Conservation (phyloP, 92 coral and sea anemone species). For the Umimayanthus kanabou region DNA sequence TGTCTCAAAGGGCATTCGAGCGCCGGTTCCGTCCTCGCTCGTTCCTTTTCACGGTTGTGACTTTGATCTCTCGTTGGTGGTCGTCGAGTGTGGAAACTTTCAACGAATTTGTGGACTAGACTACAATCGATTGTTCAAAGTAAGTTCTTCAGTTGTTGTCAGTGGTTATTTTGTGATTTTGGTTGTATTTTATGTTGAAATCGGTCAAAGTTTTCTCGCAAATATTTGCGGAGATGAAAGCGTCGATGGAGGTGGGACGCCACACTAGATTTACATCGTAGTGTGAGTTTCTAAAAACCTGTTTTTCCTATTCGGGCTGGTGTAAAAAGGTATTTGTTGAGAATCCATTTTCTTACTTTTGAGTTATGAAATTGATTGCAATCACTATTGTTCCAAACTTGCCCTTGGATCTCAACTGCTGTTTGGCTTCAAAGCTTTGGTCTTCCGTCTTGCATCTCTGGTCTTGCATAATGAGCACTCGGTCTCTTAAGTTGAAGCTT, state of each 20-base stretch:
- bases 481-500: background rate
- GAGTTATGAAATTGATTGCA: background rate
- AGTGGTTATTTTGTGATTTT: background rate
- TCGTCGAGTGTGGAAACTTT: background rate
- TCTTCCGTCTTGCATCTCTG: background rate
- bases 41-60: constrained; percentile 54
- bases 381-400: background rate
- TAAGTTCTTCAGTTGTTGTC: constrained; percentile 7
- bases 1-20: constrained; percentile 46
- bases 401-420: background rate
- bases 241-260: constrained; percentile 46
- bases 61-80: constrained; percentile 15
- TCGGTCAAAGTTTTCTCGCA: background rate
- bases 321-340: background rate
- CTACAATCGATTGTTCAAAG: constrained; percentile 14
- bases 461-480: background rate
- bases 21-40: constrained; percentile 35
- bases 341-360: background rate
- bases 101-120: constrained; percentile 4
- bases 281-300: constrained; percentile 5
- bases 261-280: background rate
- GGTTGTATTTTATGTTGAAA: background rate
- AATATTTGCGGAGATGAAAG: constrained; percentile 1
- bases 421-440: background rate
- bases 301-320: background rate